These are phyloP conservation scores for Fragum sueziense DNA, from an alignment of 2,888 invertebrate species.

Conservation along the genomic window DNA sequence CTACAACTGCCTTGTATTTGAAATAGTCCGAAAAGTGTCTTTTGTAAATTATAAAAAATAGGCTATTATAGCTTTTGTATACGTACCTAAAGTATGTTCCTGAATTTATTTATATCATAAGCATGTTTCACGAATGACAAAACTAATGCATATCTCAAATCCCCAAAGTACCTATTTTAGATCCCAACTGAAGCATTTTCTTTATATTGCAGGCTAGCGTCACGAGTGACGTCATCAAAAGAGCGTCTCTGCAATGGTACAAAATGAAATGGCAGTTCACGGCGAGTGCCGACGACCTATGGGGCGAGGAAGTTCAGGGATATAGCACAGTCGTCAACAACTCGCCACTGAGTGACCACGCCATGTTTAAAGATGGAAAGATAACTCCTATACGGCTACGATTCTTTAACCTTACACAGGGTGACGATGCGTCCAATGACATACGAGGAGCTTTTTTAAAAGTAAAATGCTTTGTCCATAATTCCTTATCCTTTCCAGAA, in stretches of 20 bases:
- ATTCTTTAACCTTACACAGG: constrained; percentile 51
- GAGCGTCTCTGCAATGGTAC: constrained; percentile 52
- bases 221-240: constrained; percentile 38
- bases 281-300: constrained; percentile 49
- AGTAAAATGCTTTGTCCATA: constrained; percentile 18
- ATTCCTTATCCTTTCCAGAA: too few species aligned
- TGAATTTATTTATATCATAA: too few species aligned
- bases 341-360: constrained; percentile 38
- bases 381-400: constrained; percentile 43
- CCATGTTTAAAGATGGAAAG: constrained; percentile 28
- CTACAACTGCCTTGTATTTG: too few species aligned
- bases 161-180: too few species aligned
- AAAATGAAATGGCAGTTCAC: constrained; percentile 59
- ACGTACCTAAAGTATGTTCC: too few species aligned
- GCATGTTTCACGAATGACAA: too few species aligned
- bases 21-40: too few species aligned
- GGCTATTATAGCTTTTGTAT: too few species aligned
- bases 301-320: constrained; percentile 60
- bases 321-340: constrained; percentile 30
- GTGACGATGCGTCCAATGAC: constrained; percentile 55
- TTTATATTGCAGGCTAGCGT: constrained; percentile 30
- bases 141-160: too few species aligned
- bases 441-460: constrained; percentile 56
- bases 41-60: too few species aligned
- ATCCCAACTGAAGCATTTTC: too few species aligned